phyloP scores from a whole-genome alignment of 1,140 invertebrate species.

The Sinonovacula constricta region DNA sequence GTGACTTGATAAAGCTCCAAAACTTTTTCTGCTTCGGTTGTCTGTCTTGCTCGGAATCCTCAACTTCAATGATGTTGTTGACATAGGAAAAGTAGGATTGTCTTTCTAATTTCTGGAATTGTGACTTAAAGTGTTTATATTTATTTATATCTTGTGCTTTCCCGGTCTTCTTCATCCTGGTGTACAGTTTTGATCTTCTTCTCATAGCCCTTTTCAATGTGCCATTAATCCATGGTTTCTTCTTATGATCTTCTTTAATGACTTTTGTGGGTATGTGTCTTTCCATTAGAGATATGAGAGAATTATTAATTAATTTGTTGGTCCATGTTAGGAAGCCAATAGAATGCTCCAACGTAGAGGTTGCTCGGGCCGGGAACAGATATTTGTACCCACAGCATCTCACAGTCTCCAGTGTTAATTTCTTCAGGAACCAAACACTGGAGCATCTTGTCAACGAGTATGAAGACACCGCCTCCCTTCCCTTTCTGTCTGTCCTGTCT shows the following conservation, averaged over 20 bases:
- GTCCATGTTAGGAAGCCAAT: not conserved
- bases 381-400: conserved; percentile 12
- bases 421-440: not conserved
- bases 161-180: not conserved
- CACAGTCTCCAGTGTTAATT: not conserved
- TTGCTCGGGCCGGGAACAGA: not conserved
- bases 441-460: not conserved
- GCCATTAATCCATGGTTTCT: conserved; percentile 1
- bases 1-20: conserved; percentile 19
- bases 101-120: too few species aligned
- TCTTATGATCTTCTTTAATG: not conserved
- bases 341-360: conserved; percentile 3
- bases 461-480: not conserved
- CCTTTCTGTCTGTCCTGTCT: not conserved
- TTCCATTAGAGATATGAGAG: not conserved
- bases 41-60: conserved; percentile 2
- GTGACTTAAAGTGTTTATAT: too few species aligned
- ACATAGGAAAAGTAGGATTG: too few species aligned
- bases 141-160: not conserved
- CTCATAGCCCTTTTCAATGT: conserved; percentile 14
- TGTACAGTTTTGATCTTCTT: conserved; percentile 7
- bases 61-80: too few species aligned
- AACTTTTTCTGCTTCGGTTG: conserved; percentile 22
- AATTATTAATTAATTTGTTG: not conserved
- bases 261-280: not conserved